phyloP scores from a whole-genome alignment of 2,888 invertebrate genomes.

The Enchytraeus crypticus region DNA sequence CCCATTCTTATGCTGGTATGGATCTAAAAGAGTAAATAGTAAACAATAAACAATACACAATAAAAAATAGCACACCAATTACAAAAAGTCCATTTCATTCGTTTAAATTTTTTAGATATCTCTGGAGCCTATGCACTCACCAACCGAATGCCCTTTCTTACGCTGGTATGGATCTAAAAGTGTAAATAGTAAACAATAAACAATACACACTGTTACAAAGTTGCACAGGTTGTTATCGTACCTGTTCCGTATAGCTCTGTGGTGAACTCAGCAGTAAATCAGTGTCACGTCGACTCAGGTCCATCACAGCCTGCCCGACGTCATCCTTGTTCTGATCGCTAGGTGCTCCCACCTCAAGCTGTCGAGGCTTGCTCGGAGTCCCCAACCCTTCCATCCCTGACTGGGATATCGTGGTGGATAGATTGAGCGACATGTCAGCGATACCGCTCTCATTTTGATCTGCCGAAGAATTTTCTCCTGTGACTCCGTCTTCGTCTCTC shows the following conservation, averaged over 20 bases:
- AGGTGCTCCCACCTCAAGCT: background rate
- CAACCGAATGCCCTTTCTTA: too few species aligned
- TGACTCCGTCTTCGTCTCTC: slow-evolving; percentile 7
- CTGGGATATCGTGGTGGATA: background rate
- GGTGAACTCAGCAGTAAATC: slow-evolving; percentile 27
- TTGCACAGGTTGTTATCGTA: too few species aligned
- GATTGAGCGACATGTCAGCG: slow-evolving; percentile 12
- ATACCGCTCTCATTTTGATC: slow-evolving; percentile 10
- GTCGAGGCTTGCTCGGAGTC: background rate
- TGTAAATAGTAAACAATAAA: too few species aligned
- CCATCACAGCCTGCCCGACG: background rate
- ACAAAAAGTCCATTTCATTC: too few species aligned
- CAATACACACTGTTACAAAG: too few species aligned
- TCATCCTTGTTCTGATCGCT: background rate
- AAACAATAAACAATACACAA: too few species aligned
- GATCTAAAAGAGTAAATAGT: too few species aligned
- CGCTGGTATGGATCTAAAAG: too few species aligned
- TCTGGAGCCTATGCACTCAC: too few species aligned
- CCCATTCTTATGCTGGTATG: too few species aligned
- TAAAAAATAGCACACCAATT: too few species aligned
- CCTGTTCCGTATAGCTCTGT: slow-evolving; percentile 27
- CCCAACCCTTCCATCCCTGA: background rate
- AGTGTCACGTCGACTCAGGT: slow-evolving; percentile 12
- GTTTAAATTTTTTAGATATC: too few species aligned
- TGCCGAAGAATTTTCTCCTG: background rate